Evolutionary conservation across 2,797 vertebrate species (phyloP), one percentile per base, ranked within the genome.

Genomic region (Morus bassanus): DNA sequence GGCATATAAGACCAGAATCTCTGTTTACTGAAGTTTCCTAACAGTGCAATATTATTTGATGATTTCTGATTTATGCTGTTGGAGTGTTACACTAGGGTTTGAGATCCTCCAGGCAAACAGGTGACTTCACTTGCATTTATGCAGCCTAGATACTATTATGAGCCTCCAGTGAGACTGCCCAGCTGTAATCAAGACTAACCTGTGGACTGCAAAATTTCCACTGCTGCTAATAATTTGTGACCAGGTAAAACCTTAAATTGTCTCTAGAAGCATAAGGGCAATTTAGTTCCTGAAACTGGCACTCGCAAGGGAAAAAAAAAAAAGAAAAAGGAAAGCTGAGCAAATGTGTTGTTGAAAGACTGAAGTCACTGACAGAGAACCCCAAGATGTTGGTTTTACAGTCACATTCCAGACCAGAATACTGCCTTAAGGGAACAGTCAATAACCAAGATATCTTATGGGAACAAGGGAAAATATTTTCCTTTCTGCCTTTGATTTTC

Each of bases 31-130:
- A 91, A 54, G 24, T 82, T 85, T 92, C 89, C 24, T 48, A 88
- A 25, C 19, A 63, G 11, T 61, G 27, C 6, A 67, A 31, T 45
- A 35, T 21, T 84, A 81, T 95, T 93, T 91, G 53, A 72, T 61
- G 37, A 65, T 78, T 95, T 95, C n/a, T 88, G 61, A 72, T 91
- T 88, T 84, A 51, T 65, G 33, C 22, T 72, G 9, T 69, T 68
- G 15, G 28, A 74, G 7, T 43, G 18, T 88, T 69, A 24, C 22
- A 43, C 37, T 65, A 18, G 9, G 61, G 1, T 90, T 86, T 84
- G 73, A 90, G 27, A 43, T 65, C 27, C 74, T 82, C 10, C 45
- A 92, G 67, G 43, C 59, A 82, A 87, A 85, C 80, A 35, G 18
- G 21, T 74, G 54, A 88, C 17, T 41, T 78, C 10, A 16, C n/a